Base-by-base conservation (phyloP, 2,113 vertebrate species). In the Catharus minimus region DNA sequence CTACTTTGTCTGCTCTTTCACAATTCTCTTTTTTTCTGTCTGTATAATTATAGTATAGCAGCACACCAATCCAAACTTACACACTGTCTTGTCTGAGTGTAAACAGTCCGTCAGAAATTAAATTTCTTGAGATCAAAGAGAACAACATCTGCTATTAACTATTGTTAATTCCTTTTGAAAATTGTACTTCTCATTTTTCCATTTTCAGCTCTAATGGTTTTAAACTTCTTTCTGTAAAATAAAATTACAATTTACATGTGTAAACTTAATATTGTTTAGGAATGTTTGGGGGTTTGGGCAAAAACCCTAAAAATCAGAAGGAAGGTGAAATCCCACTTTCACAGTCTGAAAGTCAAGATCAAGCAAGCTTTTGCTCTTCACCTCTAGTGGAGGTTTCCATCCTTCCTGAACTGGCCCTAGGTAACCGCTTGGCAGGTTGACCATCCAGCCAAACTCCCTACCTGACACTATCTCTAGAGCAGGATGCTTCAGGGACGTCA, bases 71-170 rank as follows among this genome's bases (percentile, higher is more conserved):
- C 24, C 47, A 78, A 73, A 74, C 22, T 75, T 72, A 44, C 21
- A 68, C 38, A 9, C 43, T 65, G 36, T 47, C 82, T 80, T 11
- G 2, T 82, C 20, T 80, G 86, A 89, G 39, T 30, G 30, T 82
- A 92, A 96, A 89, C 73, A 82, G 26, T 43, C 64, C 82, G 66
- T 52, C 72, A 89, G 67, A 85, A 93, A 86, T 49, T 13, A 85
- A 84, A 84, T 32, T 32, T 88, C 38, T 89, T 78, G 68, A 47
- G 67, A 82, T 86, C 60, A 86, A 76, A 88, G 67, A 82, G 56
- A 82, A 81, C 8, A 92, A 26, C 69, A 91, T 92, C 69, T 93
- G 91, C 30, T 85, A 9, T 78, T 91, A 91, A 95, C 92, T 91
- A 86, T 62, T 72, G n/a, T 46, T 86, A 90, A 87, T 87, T 92